Base-by-base conservation (phyloP, 2,113 vertebrate genomes). In the Bos javanicus region DNA sequence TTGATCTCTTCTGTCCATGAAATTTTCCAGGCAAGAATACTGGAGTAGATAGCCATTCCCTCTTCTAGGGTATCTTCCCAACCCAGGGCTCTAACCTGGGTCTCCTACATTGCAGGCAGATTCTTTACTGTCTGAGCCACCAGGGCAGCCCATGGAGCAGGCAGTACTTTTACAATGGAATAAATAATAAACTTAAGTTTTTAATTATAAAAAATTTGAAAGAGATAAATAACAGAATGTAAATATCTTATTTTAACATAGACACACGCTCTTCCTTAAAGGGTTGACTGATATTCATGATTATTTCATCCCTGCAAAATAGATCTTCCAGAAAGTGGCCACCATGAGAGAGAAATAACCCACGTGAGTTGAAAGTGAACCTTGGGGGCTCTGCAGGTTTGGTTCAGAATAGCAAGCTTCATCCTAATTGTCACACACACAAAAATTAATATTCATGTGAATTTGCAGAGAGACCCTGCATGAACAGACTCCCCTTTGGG, bases 401-500 rank as follows among this genome's bases (percentile, higher is more conserved):
- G 46, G 23, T 90, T 96, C 87, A 87, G 76, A 85, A 88, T 5
- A 87, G 59, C 85, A 94, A 93, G 36, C 21, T 62, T 33, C 12
- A 16, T 56, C 88, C 52, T 92, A 56, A 86, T 21, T 84, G 85
- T 26, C 48, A 59, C 67, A 91, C 12, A 33, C n/a, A 82, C 10
- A 59, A 48, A 96, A 96, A 52, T 48, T 89, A 92, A 89, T 64
- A 94, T 93, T 89, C 80, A 91, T 54, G 59, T 82, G 85, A 95
- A 86, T 36, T 59, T 93, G 33, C 83, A 64, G 56, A 92, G 83
- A 88, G 21, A 57, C 43, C 59, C 90, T 88, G 82, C 88, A 28
- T 64, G 71, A 96, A 52, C 60, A 59, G 46, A 92, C 50, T 94
- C 67, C 94, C 88, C 83, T 96, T 95, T 59, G 92, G 94, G 97